These are phyloP conservation scores for Psettodes erumei DNA, from an alignment of 2,113 vertebrate species.

Conservation along the genomic window DNA sequence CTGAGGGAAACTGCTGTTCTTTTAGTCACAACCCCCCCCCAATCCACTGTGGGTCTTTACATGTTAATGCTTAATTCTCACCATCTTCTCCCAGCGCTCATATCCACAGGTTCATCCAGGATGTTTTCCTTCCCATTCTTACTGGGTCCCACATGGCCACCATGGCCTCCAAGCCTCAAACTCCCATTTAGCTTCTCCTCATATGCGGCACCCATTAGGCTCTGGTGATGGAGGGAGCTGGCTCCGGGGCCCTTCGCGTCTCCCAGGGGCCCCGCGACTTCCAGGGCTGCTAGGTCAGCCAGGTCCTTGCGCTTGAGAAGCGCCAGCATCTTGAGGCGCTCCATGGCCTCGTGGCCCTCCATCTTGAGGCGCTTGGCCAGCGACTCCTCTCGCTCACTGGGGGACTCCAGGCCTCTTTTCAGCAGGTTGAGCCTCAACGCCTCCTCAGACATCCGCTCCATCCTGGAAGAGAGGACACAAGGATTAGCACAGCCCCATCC, in stretches of 20 bases:
- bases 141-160: slow-evolving; percentile 86
- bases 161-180: slow-evolving; percentile 83
- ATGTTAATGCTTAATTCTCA: slow-evolving; percentile 67
- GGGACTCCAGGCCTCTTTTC: slow-evolving; percentile 91
- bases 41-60: neutral
- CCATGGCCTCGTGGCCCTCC: slow-evolving; percentile 99
- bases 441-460: slow-evolving; percentile 98
- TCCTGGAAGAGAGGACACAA: slow-evolving; percentile 77
- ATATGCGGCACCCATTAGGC: slow-evolving; percentile 75
- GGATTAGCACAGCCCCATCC: slow-evolving; percentile 7
- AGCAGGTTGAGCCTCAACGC: slow-evolving; percentile 93
- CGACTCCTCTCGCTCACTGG: slow-evolving; percentile 92
- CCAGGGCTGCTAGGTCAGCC: slow-evolving; percentile 90
- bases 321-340: slow-evolving; percentile 96
- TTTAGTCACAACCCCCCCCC: too few species aligned
- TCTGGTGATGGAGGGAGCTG: slow-evolving; percentile 76
- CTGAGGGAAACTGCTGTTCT: too few species aligned
- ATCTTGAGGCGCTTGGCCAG: slow-evolving; percentile 95
- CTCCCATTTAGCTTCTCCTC: slow-evolving; percentile 85
- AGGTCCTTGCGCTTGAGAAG: slow-evolving; percentile 96
- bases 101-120: slow-evolving; percentile 95
- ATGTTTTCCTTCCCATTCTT: slow-evolving; percentile 97
- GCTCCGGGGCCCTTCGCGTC: slow-evolving; percentile 80
- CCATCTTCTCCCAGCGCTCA: slow-evolving; percentile 92
- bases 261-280: slow-evolving; percentile 82